Evolutionary conservation across 2,888 invertebrate species (phyloP).

Genomic region (Erannis defoliaria): DNA sequence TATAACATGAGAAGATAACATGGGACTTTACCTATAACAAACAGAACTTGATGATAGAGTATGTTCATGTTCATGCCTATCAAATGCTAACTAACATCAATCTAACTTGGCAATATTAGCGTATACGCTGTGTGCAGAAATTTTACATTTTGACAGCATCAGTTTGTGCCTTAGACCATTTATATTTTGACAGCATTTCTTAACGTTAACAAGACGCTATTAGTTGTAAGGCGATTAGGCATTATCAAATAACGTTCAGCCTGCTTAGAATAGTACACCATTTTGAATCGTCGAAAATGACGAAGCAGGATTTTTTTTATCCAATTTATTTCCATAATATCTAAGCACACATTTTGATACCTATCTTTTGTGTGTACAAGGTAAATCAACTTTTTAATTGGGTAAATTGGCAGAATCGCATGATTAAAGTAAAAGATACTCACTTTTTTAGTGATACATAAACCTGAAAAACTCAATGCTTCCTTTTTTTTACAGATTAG

Average conservation of each 20-base stretch:
- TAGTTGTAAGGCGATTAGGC: conserved; percentile 15
- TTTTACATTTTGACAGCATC: not conserved
- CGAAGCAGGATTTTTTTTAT: not conserved
- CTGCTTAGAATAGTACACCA: conserved; percentile 35
- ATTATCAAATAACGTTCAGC: conserved; percentile 74
- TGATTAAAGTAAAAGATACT: too few species aligned
- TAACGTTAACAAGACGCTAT: conserved; percentile 61
- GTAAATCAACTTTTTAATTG: not conserved
- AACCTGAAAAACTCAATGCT: too few species aligned
- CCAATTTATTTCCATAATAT: not conserved
- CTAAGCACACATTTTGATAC: not conserved
- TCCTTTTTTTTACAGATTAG: too few species aligned
- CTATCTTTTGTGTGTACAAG: not conserved
- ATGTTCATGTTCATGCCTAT: too few species aligned
- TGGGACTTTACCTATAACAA: too few species aligned
- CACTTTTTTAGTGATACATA: too few species aligned
- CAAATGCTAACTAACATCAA: too few species aligned
- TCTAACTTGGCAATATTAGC: too few species aligned
- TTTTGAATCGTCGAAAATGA: conserved; percentile 17
- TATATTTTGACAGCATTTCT: conserved; percentile 43
- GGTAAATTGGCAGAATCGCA: not conserved
- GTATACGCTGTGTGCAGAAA: too few species aligned
- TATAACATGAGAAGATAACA: too few species aligned
- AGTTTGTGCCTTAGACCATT: not conserved
- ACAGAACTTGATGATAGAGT: too few species aligned